Conservation (phyloP, 2,113 vertebrate genomes). For the Octodon degus region DNA sequence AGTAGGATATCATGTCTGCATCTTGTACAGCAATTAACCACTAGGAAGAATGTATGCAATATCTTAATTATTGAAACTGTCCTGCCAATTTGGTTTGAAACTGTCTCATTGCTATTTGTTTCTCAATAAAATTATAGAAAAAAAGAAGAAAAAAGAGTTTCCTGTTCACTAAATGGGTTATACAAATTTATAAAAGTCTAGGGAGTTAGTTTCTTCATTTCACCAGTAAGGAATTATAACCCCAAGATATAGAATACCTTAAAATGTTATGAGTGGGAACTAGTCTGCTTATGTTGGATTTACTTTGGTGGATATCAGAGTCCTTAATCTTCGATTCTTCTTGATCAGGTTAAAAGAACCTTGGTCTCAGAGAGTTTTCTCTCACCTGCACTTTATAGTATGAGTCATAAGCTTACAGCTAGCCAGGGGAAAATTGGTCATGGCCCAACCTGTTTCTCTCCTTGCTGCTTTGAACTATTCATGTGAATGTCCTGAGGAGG, state of each 20-base stretch:
- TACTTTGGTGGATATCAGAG: background rate
- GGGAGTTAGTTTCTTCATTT: conserved; percentile 13
- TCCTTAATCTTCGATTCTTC: background rate
- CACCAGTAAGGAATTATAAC: background rate
- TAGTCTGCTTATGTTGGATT: background rate
- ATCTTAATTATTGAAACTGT: no score
- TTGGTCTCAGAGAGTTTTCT: background rate
- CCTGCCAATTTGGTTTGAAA: no score
- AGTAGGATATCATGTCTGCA: no score
- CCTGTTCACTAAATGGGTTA: background rate
- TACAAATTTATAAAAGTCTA: background rate
- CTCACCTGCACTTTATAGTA: background rate
- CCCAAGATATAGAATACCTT: background rate
- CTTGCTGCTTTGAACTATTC: background rate
- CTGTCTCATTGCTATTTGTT: no score
- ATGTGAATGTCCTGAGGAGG: background rate
- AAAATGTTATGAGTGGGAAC: background rate
- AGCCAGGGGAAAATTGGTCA: background rate
- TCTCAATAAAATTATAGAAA: no score
- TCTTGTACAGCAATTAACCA: no score
- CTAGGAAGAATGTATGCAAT: no score
- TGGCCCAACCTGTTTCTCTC: background rate
- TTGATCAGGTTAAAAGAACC: background rate
- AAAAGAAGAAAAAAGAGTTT: background rate
- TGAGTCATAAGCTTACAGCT: background rate